Percentiles rank a stretch among this genome's conserved stretches.
Conservation (phyloP, 2,113 vertebrate species). For the Maccullochella peelii region DNA sequence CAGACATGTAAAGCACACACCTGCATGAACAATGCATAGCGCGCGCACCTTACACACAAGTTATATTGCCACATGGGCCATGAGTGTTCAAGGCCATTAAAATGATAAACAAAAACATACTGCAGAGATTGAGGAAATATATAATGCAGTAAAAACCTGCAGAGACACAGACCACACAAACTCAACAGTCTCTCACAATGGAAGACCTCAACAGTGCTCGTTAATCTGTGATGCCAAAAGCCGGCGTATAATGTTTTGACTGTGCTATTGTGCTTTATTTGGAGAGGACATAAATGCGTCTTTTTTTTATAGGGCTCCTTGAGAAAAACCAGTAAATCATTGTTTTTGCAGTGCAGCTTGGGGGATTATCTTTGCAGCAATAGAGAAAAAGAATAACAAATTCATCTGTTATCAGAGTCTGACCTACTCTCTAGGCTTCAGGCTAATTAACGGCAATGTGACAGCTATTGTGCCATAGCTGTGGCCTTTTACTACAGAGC, state of each 20-base stretch:
- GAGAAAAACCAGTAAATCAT: slow-evolving; percentile 50
- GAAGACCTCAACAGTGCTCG: slow-evolving; percentile 30
- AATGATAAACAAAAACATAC: slow-evolving; percentile 66
- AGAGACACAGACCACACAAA: slow-evolving; percentile 25
- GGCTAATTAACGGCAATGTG: slow-evolving; percentile 69
- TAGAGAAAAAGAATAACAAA: slow-evolving; percentile 66
- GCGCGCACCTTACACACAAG: slow-evolving; percentile 3
- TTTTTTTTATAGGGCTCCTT: slow-evolving; percentile 50
- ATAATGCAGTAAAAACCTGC: slow-evolving; percentile 59
- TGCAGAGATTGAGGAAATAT: slow-evolving; percentile 47
- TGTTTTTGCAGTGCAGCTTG: slow-evolving; percentile 63
- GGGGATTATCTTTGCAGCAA: slow-evolving; percentile 58
- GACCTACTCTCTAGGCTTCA: slow-evolving; percentile 58
- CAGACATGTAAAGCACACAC: slow-evolving; percentile 22
- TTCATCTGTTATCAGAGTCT: slow-evolving; percentile 66
- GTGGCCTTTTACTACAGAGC: slow-evolving; percentile 46
- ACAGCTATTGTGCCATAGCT: slow-evolving; percentile 60
- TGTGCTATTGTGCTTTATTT: slow-evolving; percentile 64
- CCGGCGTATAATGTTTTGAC: slow-evolving; percentile 48
- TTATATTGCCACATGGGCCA: slow-evolving; percentile 23
- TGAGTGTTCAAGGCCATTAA: slow-evolving; percentile 54
- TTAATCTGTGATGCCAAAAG: slow-evolving; percentile 69
- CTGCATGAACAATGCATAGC: slow-evolving; percentile 9
- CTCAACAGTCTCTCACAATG: slow-evolving; percentile 49
- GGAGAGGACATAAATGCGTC: slow-evolving; percentile 50